Evolutionary conservation across 2,113 vertebrate genomes (phyloP).

Genomic region (Alligator sinensis): DNA sequence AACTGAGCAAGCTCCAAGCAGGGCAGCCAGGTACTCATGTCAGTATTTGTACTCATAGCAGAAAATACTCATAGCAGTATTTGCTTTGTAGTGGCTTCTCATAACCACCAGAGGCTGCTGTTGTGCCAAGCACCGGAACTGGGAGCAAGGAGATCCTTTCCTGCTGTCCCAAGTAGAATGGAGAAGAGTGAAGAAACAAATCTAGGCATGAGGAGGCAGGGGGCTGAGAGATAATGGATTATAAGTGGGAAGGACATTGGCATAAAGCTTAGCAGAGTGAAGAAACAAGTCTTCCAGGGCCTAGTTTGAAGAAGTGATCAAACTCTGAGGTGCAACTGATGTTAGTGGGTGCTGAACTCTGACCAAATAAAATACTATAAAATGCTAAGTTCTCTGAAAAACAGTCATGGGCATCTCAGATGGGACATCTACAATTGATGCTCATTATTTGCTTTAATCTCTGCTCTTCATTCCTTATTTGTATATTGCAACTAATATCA

Average conservation of each 20-base stretch:
- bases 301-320: not conserved
- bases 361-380: not conserved
- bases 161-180: not conserved
- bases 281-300: not conserved
- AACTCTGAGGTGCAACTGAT: not conserved
- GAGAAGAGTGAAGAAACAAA: not conserved
- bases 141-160: not conserved
- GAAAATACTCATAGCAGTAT: not conserved
- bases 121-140: not conserved
- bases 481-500: not conserved
- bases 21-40: too few species aligned
- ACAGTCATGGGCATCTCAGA: not conserved
- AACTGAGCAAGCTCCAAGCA: not conserved
- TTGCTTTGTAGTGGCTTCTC: not conserved
- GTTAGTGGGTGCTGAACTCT: not conserved
- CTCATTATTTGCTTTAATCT: not conserved
- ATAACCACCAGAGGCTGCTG: not conserved
- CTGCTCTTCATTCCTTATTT: not conserved
- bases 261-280: not conserved
- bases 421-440: not conserved
- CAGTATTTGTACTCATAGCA: too few species aligned
- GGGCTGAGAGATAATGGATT: not conserved
- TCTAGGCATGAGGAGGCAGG: not conserved
- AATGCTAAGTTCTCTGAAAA: not conserved
- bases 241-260: not conserved